Evolutionary conservation across 1,140 invertebrate species (phyloP).

Genomic region (Bilobella aurantiaca): DNA sequence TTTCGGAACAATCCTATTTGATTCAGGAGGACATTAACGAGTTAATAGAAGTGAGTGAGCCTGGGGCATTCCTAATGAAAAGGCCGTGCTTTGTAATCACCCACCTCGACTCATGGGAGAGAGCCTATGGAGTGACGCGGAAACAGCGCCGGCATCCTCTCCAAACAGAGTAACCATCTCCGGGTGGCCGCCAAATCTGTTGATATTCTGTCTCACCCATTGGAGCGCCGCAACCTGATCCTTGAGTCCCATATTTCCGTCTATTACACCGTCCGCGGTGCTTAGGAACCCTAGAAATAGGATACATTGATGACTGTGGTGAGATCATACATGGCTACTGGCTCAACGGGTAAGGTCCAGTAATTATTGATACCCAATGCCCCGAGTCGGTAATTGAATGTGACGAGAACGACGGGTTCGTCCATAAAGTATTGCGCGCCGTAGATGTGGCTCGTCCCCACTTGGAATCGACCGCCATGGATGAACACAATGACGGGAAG

Average conservation of each 20-base stretch:
- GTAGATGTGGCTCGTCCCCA: neutral
- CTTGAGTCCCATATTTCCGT: conserved; percentile 39
- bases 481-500: neutral
- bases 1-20: neutral
- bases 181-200: conserved; percentile 48
- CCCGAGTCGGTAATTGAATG: neutral
- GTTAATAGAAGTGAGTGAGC: too few species aligned
- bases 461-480: neutral
- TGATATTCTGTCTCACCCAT: conserved; percentile 52
- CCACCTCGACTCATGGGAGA: conserved; percentile 37
- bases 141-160: conserved; percentile 46
- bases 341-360: neutral
- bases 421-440: neutral
- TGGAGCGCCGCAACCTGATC: conserved; percentile 50
- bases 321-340: neutral
- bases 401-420: neutral
- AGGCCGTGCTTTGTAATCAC: neutral
- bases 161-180: conserved; percentile 48
- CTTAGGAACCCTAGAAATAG: neutral
- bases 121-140: conserved; percentile 44
- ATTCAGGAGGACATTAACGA: too few species aligned
- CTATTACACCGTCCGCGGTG: conserved; percentile 1
- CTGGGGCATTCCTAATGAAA: neutral
- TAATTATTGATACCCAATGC: neutral
- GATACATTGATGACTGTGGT: neutral